Base-by-base conservation (phyloP, 2,888 invertebrate genomes). In the Dermolepida albohirtum region DNA sequence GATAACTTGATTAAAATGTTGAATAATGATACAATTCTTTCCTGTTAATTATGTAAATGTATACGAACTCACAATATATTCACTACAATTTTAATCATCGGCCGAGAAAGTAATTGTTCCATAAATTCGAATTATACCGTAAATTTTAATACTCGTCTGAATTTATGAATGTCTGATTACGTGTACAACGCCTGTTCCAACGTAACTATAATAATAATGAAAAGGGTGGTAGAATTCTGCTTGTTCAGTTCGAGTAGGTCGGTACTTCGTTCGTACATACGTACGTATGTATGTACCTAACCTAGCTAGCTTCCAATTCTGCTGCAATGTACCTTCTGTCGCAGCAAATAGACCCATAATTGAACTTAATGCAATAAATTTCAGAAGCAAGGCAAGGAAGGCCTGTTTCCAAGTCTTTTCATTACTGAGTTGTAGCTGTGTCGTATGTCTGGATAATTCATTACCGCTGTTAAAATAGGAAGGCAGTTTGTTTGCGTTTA, bases 121-220 rank as follows among this genome's bases (percentile, higher is more conserved):
- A 49, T 62, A 62, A 49, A 62, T 62, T 62, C 47, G 47, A 62
- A 62, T 62, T 62, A 62, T 47, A 49, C 47, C 59, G 47, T 62
- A 62, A 62, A 62, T 62, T 62, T 49, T 62, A 34, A 34, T 22
- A 22, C 34, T 34, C 34, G 14, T 34, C 34, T 16, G 54, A 54
- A 54, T 47, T 62, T 62, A 62, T 39, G 59, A 47, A 29, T 34
- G 59, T 12, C 16, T 39, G 47, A 62, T 47, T 49, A 62, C 47
- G 34, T 14, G 47, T 39, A 62, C 47, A 41, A 22, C 47, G 16
- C 2, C 34, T 34, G 34, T 34, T 34, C 34, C 34, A 34, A 4
- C 34, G 10, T 62, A 62, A 47, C 41, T 22, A 57, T 57, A 57
- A 44, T 59, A 59, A 59, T 62, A 47, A 62, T 16, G 34, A 22